Base-by-base conservation (phyloP, 2,113 vertebrate species). In the Thalassarche chlororhynchos region DNA sequence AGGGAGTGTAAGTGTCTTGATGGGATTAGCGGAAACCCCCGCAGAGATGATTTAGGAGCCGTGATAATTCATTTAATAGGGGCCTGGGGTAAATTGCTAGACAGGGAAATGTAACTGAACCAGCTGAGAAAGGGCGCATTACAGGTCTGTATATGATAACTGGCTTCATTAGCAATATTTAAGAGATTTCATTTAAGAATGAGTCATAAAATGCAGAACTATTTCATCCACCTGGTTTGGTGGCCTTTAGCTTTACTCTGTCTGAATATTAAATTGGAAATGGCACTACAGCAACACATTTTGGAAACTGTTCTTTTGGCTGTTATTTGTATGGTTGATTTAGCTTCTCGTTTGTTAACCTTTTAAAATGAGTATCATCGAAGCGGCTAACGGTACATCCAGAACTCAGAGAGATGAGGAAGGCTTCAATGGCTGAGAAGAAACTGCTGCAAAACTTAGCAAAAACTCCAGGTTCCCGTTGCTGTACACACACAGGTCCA, bases 261-360 rank as follows among this genome's bases (percentile, higher is more conserved):
- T 96, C 97, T 98, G 98, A 98, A 98, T 98, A 98, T 98, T 98
- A 98, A 98, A 98, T 98, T 98, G 98, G 97, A 98, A 98, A 98
- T 95, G 97, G 97, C 95, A 84, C 94, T 89, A 97, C 97, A 97
- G 98, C 98, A 98, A 98, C 98, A 97, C 98, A 98, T 97, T 98
- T 98, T 97, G 98, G 97, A 98, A 98, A 98, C 96, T 97, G 97
- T 98, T 98, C 98, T 98, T 98, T 96, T 97, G 98, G 98, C 98
- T 98, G 98, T 98, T 99, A 98, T 98, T 98, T 98, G 98, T 98
- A 99, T 98, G 98, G 98, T 98, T 99, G 98, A 98, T 99, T 99
- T 99, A 98, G 98, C 95, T 98, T 98, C 98, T 98, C 98, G 91
- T 98, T 98, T 98, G 98, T 98, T 99, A 99, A 98, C 98, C 98